Conservation (phyloP, 2,888 invertebrate genomes). For the Athalia circularis region DNA sequence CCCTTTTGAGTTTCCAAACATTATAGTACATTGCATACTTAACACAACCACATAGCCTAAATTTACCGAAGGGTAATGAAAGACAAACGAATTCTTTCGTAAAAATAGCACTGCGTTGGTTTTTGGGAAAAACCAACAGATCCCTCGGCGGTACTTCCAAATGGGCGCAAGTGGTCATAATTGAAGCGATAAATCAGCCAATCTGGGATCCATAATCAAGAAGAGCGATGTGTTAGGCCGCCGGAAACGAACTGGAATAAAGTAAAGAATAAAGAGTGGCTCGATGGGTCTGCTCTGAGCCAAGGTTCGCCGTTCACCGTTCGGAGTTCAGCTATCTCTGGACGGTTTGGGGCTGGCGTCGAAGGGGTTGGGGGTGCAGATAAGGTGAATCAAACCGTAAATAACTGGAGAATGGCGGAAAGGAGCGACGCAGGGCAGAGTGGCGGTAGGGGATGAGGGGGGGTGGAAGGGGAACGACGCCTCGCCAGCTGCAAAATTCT, state of each 20-base stretch:
- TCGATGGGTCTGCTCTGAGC: conserved; percentile 49
- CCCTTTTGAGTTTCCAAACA: not conserved
- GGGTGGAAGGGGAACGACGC: conserved; percentile 61
- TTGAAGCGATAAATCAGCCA: conserved; percentile 40
- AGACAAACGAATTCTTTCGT: conserved; percentile 9
- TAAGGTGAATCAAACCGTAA: conserved; percentile 74
- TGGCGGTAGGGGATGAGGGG: conserved; percentile 54
- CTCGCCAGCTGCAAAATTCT: conserved; percentile 72
- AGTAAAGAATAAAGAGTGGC: conserved; percentile 49
- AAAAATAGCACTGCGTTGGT: not conserved
- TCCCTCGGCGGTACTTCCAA: conserved; percentile 9
- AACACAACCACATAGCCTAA: not conserved
- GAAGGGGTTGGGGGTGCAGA: conserved; percentile 63
- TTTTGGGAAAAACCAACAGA: conserved; percentile 31
- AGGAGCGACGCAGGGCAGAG: conserved; percentile 58
- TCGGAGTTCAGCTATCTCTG: conserved; percentile 60
- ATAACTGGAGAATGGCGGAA: conserved; percentile 72
- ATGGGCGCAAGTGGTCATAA: conserved; percentile 23
- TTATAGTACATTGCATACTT: not conserved
- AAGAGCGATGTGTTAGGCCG: conserved; percentile 43
- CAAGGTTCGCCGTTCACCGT: conserved; percentile 53
- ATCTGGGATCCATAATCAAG: conserved; percentile 44
- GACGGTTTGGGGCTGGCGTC: conserved; percentile 60
- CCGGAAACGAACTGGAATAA: conserved; percentile 61
- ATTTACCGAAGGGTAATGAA: not conserved